Evolutionary conservation across 1,140 invertebrate genomes (phyloP), one percentile per base, ranked within the genome.

Genomic region (Pantala flavescens): DNA sequence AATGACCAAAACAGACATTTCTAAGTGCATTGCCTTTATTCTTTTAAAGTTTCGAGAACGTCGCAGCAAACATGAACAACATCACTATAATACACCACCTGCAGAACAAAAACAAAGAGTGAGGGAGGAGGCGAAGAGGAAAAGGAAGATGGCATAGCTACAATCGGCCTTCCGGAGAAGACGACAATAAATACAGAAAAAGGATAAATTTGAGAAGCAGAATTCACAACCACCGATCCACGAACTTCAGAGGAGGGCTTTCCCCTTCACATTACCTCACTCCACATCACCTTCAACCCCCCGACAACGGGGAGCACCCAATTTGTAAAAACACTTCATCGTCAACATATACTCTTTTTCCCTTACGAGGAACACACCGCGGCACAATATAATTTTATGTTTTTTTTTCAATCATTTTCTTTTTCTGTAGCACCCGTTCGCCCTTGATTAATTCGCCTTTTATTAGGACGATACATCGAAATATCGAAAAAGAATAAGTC

Each of bases 51-150:
- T 63, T 63, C n/a, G 49, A 63, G 49, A 63, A 63, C 12, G 3
- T 63, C 49, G 49, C 49, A 63, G 49, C 49, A 63, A 63, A 63
- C 49, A 63, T 63, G 3, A 63, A 63, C 49, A 63, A 63, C 49
- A 63, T 63, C 49, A 63, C 49, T 63, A 63, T 63, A 63, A 21
- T 63, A 63, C 49, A 63, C 49, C 49, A 63, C n/a, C 49, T 63
- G 49, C 49, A 63, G n/a, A 63, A 36, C 28, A 63, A 63, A 63
- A 63, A 63, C 49, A 63, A 63, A 36, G 28, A 36, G 28, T 36
- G 28, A 36, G 28, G 28, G 28, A 36, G 49, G 28, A 36, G 12
- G 12, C 12, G 49, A 21, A 63, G 12, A 63, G 12, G 16, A 12
- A 12, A 16, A 21, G 49, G 49, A 19, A 19, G 49, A 21, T 21